phyloP scores from a whole-genome alignment of 1,140 invertebrate species.

The Aphidius gifuensis region DNA sequence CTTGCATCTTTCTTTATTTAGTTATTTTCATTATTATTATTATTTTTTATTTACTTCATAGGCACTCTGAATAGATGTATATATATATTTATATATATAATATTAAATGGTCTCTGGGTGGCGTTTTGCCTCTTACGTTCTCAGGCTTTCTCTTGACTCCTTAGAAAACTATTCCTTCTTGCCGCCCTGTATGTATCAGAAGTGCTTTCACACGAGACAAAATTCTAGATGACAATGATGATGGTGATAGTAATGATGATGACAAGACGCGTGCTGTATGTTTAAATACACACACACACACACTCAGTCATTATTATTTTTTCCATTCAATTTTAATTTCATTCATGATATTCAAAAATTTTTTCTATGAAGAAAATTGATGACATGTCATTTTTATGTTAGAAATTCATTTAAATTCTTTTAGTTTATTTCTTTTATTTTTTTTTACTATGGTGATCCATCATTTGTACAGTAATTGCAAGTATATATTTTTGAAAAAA shows the following conservation, averaged over 20 bases:
- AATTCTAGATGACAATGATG: conserved; percentile 21
- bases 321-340: not conserved
- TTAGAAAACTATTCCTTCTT: conserved; percentile 43
- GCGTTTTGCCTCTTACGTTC: conserved; percentile 41
- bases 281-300: too few species aligned
- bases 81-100: too few species aligned
- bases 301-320: not conserved
- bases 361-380: too few species aligned
- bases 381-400: too few species aligned
- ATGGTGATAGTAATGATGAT: not conserved
- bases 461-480: too few species aligned
- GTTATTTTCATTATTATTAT: too few species aligned
- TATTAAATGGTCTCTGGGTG: too few species aligned
- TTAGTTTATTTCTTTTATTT: too few species aligned
- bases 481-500: too few species aligned
- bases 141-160: conserved; percentile 55
- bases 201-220: conserved; percentile 49
- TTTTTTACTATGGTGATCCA: too few species aligned
- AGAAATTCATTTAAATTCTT: too few species aligned
- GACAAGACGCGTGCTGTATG: not conserved
- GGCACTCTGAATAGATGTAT: not conserved
- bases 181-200: conserved; percentile 26
- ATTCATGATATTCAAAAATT: too few species aligned
- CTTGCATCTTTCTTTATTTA: conserved; percentile 23
- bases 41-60: conserved; percentile 2